These are phyloP conservation scores for Pipistrellus nathusii DNA, from an alignment of 2,797 vertebrate genomes.

Conservation along the genomic window DNA sequence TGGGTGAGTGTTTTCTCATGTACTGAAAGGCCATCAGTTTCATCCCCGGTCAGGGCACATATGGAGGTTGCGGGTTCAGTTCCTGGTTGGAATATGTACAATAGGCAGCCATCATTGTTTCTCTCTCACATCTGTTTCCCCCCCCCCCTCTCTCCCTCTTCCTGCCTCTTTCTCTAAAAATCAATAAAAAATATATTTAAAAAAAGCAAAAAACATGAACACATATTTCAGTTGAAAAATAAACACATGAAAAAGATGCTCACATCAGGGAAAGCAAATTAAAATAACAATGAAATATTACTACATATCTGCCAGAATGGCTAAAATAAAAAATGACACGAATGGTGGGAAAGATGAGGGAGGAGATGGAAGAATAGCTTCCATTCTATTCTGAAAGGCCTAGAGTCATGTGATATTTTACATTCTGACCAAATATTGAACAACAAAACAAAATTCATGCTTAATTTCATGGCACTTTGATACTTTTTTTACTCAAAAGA, in stretches of 20 bases:
- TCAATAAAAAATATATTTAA: neutral
- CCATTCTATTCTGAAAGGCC: accelerated
- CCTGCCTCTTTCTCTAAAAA: neutral
- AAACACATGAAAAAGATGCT: neutral
- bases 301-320: neutral
- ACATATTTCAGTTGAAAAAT: neutral
- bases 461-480: neutral
- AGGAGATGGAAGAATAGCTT: neutral
- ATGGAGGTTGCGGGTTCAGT: neutral
- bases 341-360: neutral
- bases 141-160: neutral
- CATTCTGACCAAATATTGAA: neutral
- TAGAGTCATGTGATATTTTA: neutral
- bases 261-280: neutral
- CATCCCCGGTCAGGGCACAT: neutral
- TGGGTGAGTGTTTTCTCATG: neutral
- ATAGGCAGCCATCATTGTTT: neutral
- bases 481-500: neutral
- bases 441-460: neutral
- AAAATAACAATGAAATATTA: neutral
- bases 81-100: neutral
- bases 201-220: neutral
- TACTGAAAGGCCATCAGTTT: neutral
- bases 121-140: neutral
- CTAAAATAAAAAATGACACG: neutral